phyloP scores from a whole-genome alignment of 2,797 vertebrate species.

The Neoniphon sammara region DNA sequence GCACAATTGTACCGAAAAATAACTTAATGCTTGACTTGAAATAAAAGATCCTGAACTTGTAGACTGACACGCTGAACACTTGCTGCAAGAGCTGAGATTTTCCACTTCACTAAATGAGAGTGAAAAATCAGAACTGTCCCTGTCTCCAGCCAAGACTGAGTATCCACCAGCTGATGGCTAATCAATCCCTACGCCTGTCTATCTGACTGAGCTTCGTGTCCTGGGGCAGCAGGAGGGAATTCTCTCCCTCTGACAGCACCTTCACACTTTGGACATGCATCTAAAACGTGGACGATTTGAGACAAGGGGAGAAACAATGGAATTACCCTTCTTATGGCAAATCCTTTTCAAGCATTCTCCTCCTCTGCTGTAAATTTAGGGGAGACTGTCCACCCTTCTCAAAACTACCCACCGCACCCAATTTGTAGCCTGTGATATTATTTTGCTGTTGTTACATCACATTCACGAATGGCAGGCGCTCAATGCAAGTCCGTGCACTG shows the following conservation, averaged over 20 bases:
- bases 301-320: slow-evolving; percentile 37
- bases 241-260: slow-evolving; percentile 19
- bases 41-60: too few species aligned
- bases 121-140: not conserved
- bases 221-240: not conserved
- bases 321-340: slow-evolving; percentile 20
- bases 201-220: slow-evolving; percentile 17
- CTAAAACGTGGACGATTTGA: slow-evolving; percentile 41
- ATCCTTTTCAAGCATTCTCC: slow-evolving; percentile 24
- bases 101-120: slow-evolving; percentile 6
- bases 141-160: slow-evolving; percentile 1
- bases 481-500: slow-evolving; percentile 50
- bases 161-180: not conserved
- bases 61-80: not conserved
- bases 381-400: slow-evolving; percentile 27
- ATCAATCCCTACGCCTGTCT: slow-evolving; percentile 10
- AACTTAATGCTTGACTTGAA: not conserved
- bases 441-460: slow-evolving; percentile 42
- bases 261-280: slow-evolving; percentile 18
- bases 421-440: slow-evolving; percentile 29
- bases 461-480: slow-evolving; percentile 56
- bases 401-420: slow-evolving; percentile 30
- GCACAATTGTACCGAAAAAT: not conserved
- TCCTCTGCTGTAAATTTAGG: not conserved
- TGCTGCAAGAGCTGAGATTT: not conserved